Evolutionary conservation across 1,140 invertebrate genomes (phyloP).

Genomic region (Hycleus cichorii): DNA sequence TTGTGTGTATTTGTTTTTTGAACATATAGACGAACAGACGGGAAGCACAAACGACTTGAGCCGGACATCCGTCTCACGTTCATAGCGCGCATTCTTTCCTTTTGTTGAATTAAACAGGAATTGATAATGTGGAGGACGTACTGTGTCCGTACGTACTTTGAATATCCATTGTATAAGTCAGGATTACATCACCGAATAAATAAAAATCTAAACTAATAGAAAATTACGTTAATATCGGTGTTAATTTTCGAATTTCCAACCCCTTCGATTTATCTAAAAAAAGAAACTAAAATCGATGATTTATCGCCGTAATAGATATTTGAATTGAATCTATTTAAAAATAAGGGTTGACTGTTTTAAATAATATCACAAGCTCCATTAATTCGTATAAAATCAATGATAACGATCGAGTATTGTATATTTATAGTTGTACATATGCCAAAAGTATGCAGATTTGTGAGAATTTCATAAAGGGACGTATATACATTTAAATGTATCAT

Average conservation of each 20-base stretch:
- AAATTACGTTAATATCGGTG: too few species aligned
- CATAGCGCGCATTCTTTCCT: neutral
- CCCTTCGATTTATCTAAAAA: too few species aligned
- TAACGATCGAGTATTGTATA: constrained; percentile 19
- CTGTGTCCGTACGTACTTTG: neutral
- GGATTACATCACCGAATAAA: too few species aligned
- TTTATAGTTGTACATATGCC: neutral
- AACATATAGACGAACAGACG: constrained; percentile 6
- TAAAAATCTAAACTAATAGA: too few species aligned
- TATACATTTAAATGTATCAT: constrained; percentile 26
- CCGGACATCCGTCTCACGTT: constrained; percentile 16
- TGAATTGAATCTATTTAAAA: too few species aligned
- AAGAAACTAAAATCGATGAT: too few species aligned
- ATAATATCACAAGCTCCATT: constrained; percentile 39
- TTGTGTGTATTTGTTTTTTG: neutral
- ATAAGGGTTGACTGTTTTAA: constrained; percentile 28
- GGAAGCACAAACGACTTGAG: constrained; percentile 15
- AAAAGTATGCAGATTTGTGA: constrained; percentile 26
- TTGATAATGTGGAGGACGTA: constrained; percentile 1
- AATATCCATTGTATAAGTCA: too few species aligned
- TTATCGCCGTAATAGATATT: too few species aligned
- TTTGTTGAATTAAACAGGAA: constrained; percentile 6
- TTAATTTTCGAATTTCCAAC: too few species aligned
- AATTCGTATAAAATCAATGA: constrained; percentile 32
- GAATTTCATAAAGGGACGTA: constrained; percentile 24